Evolutionary conservation across 2,888 invertebrate species (phyloP), one percentile per base, ranked within the genome.

Genomic region (Sarcophaga caerulescens): DNA sequence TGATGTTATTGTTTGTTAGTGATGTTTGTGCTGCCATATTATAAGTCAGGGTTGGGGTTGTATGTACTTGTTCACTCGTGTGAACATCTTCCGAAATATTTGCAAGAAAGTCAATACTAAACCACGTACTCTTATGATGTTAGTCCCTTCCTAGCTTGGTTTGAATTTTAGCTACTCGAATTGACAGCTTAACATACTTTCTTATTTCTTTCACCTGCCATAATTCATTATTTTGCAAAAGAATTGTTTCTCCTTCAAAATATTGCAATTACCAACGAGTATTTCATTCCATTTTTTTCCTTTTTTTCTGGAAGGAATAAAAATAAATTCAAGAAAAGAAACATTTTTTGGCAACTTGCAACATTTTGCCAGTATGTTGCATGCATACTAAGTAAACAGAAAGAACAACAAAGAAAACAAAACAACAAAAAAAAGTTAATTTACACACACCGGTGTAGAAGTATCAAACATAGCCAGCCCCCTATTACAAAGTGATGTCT

Each of bases 361-460:
- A 73, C 73, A 84, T 76, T 76, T 76, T 73, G 66, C 66, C 65
- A 68, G 25, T 45, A 65, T 78, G 73, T 59, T 81, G 19, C 63
- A 59, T 75, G 81, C 52, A 81, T 85, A 81, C 78, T 75, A 85
- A 81, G 81, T 75, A 45, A 12, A 45, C 57, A 6, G 17, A 19
- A 47, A 47, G 47, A 52, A 52, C 52, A 52, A 52, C 52, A 52
- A 52, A 17, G 5, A 52, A 10, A 68, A 59, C 35, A 65, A n/a
- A 68, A 63, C 2, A 44, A 60, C 12, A 60, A 77, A 21, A 25
- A 17, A 52, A 62, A 76, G 3, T 44, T 19, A 44, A 44, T 57
- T 57, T 44, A 19, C 70, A 63, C 25, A 81, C 59, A 52, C 52
- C 8, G 12, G 52, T 52, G 52, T 17, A 52, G 1, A 14, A 52